Percentiles rank a stretch among this genome's conserved stretches.
Conservation (phyloP, 2,888 invertebrate genomes). For the Salticus scenicus region DNA sequence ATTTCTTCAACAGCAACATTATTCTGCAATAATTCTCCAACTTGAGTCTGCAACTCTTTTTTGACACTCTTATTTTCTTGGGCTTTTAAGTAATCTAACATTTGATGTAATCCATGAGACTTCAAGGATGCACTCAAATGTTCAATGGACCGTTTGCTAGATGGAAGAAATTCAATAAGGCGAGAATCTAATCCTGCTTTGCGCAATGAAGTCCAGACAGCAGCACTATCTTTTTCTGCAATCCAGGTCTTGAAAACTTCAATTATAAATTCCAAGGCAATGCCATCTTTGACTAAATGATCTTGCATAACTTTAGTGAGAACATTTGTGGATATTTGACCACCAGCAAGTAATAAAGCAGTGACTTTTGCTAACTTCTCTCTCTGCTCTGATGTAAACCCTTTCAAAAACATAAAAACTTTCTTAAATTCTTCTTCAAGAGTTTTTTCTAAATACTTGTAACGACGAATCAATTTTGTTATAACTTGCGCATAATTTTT, state of each 20-base stretch:
- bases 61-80: constrained; percentile 85
- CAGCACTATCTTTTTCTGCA: constrained; percentile 89
- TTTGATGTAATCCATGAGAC: constrained; percentile 86
- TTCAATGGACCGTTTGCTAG: constrained; percentile 94
- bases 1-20: constrained; percentile 88
- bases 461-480: constrained; percentile 96
- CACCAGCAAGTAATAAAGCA: constrained; percentile 94
- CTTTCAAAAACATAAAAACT: constrained; percentile 91
- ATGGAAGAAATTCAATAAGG: constrained; percentile 88
- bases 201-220: constrained; percentile 89
- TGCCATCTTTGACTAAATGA: constrained; percentile 83
- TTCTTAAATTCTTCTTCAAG: constrained; percentile 99
- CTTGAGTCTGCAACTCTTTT: constrained; percentile 83
- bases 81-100: constrained; percentile 79
- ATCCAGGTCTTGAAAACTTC: constrained; percentile 94
- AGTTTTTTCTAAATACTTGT: constrained; percentile 99
- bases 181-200: constrained; percentile 85
- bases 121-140: constrained; percentile 86
- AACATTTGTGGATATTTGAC: constrained; percentile 91
- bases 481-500: constrained; percentile 89
- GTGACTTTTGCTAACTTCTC: constrained; percentile 95
- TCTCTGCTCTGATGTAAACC: constrained; percentile 91
- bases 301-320: constrained; percentile 81
- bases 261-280: constrained; percentile 94
- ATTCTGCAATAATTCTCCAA: constrained; percentile 90